Base-by-base conservation (phyloP, 1,140 invertebrate species). In the Amphibalanus amphitrite region DNA sequence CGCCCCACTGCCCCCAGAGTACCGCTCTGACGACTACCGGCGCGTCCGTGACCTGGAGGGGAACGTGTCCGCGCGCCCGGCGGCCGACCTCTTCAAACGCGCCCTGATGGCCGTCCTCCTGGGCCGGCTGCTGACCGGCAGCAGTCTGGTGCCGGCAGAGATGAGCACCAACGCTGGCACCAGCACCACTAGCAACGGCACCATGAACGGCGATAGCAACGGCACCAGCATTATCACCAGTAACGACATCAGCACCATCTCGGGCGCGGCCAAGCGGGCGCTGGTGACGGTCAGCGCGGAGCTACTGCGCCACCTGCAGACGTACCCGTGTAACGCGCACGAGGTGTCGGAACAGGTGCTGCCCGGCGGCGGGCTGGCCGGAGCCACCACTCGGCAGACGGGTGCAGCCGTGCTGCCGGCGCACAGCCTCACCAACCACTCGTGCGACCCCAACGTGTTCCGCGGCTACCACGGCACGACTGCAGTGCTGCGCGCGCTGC, bases 371-470 rank as follows among this genome's bases (percentile, higher is more conserved):
- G 23, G 26, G 3, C 26, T 28, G 30, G 67, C 33, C 13, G 70
- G 69, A 0, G 64, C 59, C 67, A 40, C 65, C 28, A 30, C 25
- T 15, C 17, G 40, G 29, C 47, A 75, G 13, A 65, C 30, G 25
- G 88, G 89, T 69, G 84, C 84, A 28, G 87, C 84, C 33, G 85
- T 89, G 17, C 90, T 89, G 80, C 85, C 88, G 8, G 88, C 89
- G 73, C 81, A 87, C 4, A 92, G 90, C 80, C 79, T 95, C 25
- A 78, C 95, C 25, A 97, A 97, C 82, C 94, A 97, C 79, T 92
- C 91, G 26, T 97, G 95, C 82, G 84, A 88, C 76, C 90, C 93
- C 17, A 93, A 93, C 82, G 86, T 93, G 15, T 82, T 88, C 0
- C 85, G 90, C 69, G 71, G 74, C 69, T 76, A 74, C 70, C 75